Base-by-base conservation (phyloP, 2,888 invertebrate species). In the Marronus borbonicus region DNA sequence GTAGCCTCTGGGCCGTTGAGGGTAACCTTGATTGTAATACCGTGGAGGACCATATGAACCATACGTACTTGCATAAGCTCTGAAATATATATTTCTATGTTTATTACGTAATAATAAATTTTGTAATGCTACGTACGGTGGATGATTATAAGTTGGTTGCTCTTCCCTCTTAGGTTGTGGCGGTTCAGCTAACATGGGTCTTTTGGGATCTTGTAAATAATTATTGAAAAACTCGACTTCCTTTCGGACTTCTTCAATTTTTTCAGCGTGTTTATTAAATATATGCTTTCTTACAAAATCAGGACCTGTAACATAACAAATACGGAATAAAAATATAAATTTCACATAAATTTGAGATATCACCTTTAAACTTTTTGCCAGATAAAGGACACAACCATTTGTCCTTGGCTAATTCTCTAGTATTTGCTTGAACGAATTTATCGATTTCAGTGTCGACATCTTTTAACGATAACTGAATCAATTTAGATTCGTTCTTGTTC, bases 261-360 rank as follows among this genome's bases (percentile, higher is more conserved):
- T 99, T 86, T 99, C 99, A 0, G 89, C 94, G 86, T 99, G 99
- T 86, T 99, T 99, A 88, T 98, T 98, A 86, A 97, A 96, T 81
- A 99, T 98, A 88, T 99, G 99, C 87, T 99, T 99, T 80, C 97
- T 93, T 44, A 99, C 98, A 89, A 98, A 99, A 88, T 99, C 99
- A 0, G 99, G 98, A 0, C 99, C 94, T 85, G 39, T 28, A 77
- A 50, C 7, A n/a, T 14, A 65, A 17, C n/a, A 20, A 36, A 55
- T 55, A 3, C 7, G n/a, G n/a, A 55, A 20, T 17, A 20, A 55
- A 55, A 55, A 44, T 44, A 44, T 8, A 12, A 44, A 8, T 44
- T 44, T 44, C 44, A 36, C 5, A 68, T 72, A 65, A 55, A 31
- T 64, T 60, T 49, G 12, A 62, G 14, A 62, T 49, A 68, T 72